A percentile compares a stretch with the other conserved stretches of the same genome.
phyloP scores from a whole-genome alignment of 2,888 invertebrate species.

The Lasioglossum lativentre region DNA sequence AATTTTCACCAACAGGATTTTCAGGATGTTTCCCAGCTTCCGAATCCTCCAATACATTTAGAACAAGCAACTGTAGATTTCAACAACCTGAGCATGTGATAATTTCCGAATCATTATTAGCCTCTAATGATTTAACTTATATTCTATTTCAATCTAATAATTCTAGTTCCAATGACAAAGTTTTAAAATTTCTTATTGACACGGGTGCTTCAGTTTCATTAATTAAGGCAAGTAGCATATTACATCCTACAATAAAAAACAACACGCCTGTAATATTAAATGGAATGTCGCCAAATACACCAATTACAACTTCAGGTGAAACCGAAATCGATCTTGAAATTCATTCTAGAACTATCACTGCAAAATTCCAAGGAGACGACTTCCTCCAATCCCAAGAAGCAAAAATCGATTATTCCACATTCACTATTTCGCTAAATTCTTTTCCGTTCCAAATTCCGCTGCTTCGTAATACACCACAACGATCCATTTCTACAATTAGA shows the following conservation, averaged over 20 bases:
- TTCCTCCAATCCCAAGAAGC: slow-evolving; percentile 1
- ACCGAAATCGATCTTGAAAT: slow-evolving; percentile 4
- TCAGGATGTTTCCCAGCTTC: too few relatives aligned
- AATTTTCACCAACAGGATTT: too few relatives aligned
- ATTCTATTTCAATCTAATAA: too few relatives aligned
- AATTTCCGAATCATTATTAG: too few relatives aligned
- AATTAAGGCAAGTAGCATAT: neutral
- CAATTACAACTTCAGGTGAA: neutral
- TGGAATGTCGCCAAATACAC: slow-evolving; percentile 6
- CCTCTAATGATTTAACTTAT: too few relatives aligned
- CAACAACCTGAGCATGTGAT: too few relatives aligned
- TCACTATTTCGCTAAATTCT: neutral
- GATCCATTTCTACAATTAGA: neutral
- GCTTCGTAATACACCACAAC: neutral
- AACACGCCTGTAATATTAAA: neutral
- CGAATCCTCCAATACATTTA: too few relatives aligned
- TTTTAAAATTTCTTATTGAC: too few relatives aligned
- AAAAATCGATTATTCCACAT: slow-evolving; percentile 2
- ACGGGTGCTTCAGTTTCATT: too few relatives aligned
- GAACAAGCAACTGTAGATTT: too few relatives aligned
- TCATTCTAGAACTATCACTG: too few relatives aligned
- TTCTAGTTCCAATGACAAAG: too few relatives aligned
- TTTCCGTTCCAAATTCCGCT: slow-evolving; percentile 16
- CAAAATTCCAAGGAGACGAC: slow-evolving; percentile 21
- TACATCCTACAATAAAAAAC: neutral